Base-by-base conservation (phyloP, 2,113 vertebrate genomes). In the Sylvia atricapilla region DNA sequence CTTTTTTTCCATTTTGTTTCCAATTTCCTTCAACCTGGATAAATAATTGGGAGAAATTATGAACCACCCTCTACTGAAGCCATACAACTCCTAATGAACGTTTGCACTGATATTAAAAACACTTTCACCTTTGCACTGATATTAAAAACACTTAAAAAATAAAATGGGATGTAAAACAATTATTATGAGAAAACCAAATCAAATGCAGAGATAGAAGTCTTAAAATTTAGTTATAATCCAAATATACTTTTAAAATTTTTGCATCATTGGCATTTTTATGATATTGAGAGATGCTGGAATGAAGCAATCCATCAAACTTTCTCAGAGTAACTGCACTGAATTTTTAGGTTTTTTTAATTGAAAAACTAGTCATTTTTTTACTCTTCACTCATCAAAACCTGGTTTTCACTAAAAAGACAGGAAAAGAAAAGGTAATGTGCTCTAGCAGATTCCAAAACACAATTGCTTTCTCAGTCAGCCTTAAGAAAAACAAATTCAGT, bases 21-120 rank as follows among this genome's bases (percentile, higher is more conserved):
- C 96, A 96, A 98, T 98, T 96, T 98, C 98, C 96, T 97, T 98
- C 94, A 99, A 97, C 93, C 99, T 99, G 82, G n/a, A 84, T 44
- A 95, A 95, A 62, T 68, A 87, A 95, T 56, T 20, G 20, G 30
- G 10, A 87, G 25, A 92, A 86, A 89, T 81, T 64, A 91, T 20
- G 30, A 74, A 81, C 11, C 56, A 13, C 43, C 31, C 37, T 27
- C 75, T 87, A 23, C 27, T 52, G 83, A 89, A 87, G 31, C 31
- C 73, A 59, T 46, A 14, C 18, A 89, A 39, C 24, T 74, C 56
- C 11, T 52, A 63, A 41, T 43, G 17, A 56, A 66, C 14, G 3
- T 20, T 15, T 63, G 22, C 15, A 80, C 6, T 56, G 44, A 44
- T 59, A 88, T 22, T 22, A 88, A 74, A 76, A 73, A 25, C 21